These are phyloP conservation scores for Merluccius polli DNA, from an alignment of 2,797 vertebrate genomes.

Conservation along the genomic window DNA sequence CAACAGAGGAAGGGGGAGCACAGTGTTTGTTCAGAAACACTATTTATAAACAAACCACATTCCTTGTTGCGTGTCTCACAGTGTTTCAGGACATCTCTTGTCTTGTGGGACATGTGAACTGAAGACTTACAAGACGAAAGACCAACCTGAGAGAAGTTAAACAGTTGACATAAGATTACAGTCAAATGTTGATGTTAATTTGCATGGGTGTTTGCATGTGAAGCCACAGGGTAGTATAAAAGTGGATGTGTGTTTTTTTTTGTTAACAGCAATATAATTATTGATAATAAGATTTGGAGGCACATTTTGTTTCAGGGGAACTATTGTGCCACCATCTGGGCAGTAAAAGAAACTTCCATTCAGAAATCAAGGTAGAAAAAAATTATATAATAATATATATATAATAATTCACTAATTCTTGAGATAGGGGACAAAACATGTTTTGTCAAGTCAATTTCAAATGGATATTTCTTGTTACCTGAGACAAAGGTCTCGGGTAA, in stretches of 20 bases:
- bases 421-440: too few species aligned
- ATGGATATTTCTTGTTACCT: too few species aligned
- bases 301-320: not conserved
- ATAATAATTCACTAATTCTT: too few species aligned
- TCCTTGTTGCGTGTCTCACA: conserved; percentile 11
- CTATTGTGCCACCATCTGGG: not conserved
- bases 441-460: too few species aligned
- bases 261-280: too few species aligned
- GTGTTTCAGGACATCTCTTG: not conserved
- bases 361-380: not conserved
- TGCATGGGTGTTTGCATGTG: too few species aligned
- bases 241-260: too few species aligned
- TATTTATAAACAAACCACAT: conserved; percentile 21
- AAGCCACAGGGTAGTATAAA: too few species aligned
- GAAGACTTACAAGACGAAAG: not conserved
- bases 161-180: not conserved
- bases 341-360: not conserved
- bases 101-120: not conserved
- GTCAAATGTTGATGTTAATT: not conserved
- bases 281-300: too few species aligned
- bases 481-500: not conserved
- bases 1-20: not conserved
- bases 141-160: not conserved
- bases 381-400: too few species aligned
- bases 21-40: too few species aligned